phyloP scores from a whole-genome alignment of 2,888 invertebrate species.

The Athalia circularis region DNA sequence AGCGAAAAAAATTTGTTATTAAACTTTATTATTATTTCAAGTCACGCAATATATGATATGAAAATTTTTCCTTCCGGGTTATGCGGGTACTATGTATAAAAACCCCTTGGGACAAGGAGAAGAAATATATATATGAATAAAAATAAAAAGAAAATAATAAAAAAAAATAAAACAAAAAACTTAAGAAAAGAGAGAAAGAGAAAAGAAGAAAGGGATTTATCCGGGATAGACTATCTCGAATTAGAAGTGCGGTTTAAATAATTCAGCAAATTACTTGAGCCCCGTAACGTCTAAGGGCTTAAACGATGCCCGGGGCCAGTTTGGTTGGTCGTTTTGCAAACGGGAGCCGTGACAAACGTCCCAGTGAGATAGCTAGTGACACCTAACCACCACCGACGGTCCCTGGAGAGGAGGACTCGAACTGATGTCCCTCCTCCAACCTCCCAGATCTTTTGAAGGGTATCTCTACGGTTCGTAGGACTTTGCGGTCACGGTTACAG shows the following conservation, averaged over 20 bases:
- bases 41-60: background rate
- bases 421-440: slow-evolving; percentile 31
- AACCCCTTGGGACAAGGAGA: background rate
- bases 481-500: slow-evolving; percentile 30
- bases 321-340: slow-evolving; percentile 39
- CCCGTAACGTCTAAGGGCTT: slow-evolving; percentile 36
- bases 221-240: slow-evolving; percentile 33
- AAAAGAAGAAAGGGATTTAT: background rate
- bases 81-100: background rate
- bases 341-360: slow-evolving; percentile 45
- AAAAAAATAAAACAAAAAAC: background rate
- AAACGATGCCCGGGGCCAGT: slow-evolving; percentile 43
- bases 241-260: slow-evolving; percentile 42
- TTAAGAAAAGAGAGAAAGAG: background rate
- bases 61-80: background rate
- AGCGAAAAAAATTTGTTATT: background rate
- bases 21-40: background rate
- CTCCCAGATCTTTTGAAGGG: slow-evolving; percentile 42
- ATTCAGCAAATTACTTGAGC: slow-evolving; percentile 43
- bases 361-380: slow-evolving; percentile 41
- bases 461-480: slow-evolving; percentile 40
- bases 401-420: slow-evolving; percentile 41
- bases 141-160: background rate
- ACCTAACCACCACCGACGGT: slow-evolving; percentile 35
- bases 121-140: background rate